Evolutionary conservation across 2,797 vertebrate genomes (phyloP), one percentile per base, ranked within the genome.

Genomic region (Cynopterus sphinx): DNA sequence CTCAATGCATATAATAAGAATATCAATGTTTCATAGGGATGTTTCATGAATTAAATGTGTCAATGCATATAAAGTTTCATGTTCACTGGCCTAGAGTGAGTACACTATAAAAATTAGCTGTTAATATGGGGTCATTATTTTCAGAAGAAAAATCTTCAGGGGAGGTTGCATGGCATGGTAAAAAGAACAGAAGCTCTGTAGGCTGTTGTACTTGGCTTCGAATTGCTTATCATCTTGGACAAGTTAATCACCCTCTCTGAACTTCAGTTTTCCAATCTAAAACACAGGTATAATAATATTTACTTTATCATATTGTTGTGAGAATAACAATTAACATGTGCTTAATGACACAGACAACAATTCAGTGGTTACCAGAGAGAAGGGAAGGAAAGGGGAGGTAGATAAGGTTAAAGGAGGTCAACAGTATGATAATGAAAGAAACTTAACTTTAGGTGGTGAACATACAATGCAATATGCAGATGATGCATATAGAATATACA

Each of bases 111-210:
- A 31, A 55, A 41, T n/a, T 67, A 75, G 17, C 51, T 83, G 28
- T 84, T n/a, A 26, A 78, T 26, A 46, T 31, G 5, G 16, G 15
- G 10, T 61, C 19, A 36, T 19, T 73, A n/a, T 68, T 93, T 94
- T 88, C 31, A 51, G 70, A 61, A 96, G 59, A 77, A 90, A 90
- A 89, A 6, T 94, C 55, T 57, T 78, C 36, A 83, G 24, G 63
- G 36, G 13, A 79, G 26, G 33, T 17, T 21, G 6, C 6, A 17
- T 36, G 26, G 3, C 9, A 10, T 6, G 22, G 10, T 59, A 36
- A 74, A 49, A 87, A 83, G 24, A 61, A 73, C 15, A 31, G 2
- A 1, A 89, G 11, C 16, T 67, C 17, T 7, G 4, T 13, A 43
- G 57, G 49, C n/a, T 70, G 41, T 75, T 19, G 31, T 12, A 43